Percentiles rank a stretch among this genome's conserved stretches.
phyloP scores from a whole-genome alignment of 2,888 invertebrate species.

The Chrysolina oricalcia region DNA sequence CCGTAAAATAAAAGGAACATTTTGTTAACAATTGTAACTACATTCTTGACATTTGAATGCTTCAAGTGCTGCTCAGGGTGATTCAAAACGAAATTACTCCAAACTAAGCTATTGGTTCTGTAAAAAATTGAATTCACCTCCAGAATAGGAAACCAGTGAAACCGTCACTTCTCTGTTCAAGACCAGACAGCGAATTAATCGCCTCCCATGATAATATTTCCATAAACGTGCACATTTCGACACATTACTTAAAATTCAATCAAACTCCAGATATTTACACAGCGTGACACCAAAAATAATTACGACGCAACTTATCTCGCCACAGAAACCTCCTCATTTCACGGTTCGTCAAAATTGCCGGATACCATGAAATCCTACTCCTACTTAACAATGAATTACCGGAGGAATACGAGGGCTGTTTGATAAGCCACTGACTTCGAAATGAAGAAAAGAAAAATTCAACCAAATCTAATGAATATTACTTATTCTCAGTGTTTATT shows the following conservation, averaged over 20 bases:
- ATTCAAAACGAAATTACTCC: too few relatives aligned
- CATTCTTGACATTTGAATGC: too few relatives aligned
- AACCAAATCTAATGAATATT: too few relatives aligned
- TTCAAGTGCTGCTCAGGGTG: too few relatives aligned
- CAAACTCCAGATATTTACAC: constrained; percentile 33
- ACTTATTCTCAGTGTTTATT: too few relatives aligned
- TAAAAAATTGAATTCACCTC: too few relatives aligned
- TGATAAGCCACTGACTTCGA: too few relatives aligned
- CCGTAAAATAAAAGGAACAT: too few relatives aligned
- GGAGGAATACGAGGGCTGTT: constrained; percentile 11
- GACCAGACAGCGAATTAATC: constrained; percentile 17
- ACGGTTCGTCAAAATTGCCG: constrained; percentile 38
- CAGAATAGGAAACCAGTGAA: too few relatives aligned
- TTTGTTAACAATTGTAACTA: too few relatives aligned
- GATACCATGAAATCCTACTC: constrained; percentile 33
- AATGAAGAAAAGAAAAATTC: too few relatives aligned
- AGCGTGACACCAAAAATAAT: constrained; percentile 34
- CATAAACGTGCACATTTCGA: constrained; percentile 30
- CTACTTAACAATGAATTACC: constrained; percentile 34
- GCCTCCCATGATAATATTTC: not conserved
- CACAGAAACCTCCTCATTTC: constrained; percentile 32
- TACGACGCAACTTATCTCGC: constrained; percentile 25
- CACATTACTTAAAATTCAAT: constrained; percentile 26
- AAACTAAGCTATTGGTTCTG: too few relatives aligned
- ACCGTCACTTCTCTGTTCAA: not conserved